Evolutionary conservation across 2,113 vertebrate genomes (phyloP).

Genomic region (Microcebus lehilahytsara): DNA sequence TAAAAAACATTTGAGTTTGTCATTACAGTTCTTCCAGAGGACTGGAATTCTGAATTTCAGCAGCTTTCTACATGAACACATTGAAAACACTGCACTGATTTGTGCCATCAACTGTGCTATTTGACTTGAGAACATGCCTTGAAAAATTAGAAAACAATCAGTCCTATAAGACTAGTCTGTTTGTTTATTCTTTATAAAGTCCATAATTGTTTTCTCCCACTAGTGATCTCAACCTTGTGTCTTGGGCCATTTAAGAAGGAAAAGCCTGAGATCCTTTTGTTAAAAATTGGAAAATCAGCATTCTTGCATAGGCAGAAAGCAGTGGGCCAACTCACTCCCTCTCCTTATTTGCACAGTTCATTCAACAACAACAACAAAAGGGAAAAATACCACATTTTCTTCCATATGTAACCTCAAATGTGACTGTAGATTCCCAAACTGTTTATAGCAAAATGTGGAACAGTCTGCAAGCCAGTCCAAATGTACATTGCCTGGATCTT

Average conservation of each 20-base stretch:
- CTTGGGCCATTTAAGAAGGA: constrained; percentile 16
- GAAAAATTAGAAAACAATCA: not conserved
- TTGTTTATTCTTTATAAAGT: constrained; percentile 29
- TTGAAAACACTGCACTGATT: not conserved
- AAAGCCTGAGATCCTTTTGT: constrained; percentile 39
- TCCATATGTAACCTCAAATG: not conserved
- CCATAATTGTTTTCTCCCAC: constrained; percentile 9
- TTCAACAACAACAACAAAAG: constrained; percentile 28
- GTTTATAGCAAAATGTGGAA: constrained; percentile 55
- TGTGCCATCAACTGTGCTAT: not conserved
- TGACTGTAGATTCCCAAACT: constrained; percentile 38
- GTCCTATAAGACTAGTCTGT: constrained; percentile 10
- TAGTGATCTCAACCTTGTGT: constrained; percentile 39
- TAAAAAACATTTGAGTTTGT: not conserved
- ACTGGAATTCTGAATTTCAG: not conserved
- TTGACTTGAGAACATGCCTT: constrained; percentile 6
- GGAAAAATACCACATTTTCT: not conserved
- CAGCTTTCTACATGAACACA: not conserved
- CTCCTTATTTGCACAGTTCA: not conserved
- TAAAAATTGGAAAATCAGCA: constrained; percentile 34
- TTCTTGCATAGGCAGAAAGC: not conserved
- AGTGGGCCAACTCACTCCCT: not conserved
- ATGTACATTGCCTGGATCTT: not conserved
- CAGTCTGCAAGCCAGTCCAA: not conserved
- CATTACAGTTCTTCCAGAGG: not conserved